Conservation (phyloP, 1,140 invertebrate genomes). For the Globodera ellingtonae region DNA sequence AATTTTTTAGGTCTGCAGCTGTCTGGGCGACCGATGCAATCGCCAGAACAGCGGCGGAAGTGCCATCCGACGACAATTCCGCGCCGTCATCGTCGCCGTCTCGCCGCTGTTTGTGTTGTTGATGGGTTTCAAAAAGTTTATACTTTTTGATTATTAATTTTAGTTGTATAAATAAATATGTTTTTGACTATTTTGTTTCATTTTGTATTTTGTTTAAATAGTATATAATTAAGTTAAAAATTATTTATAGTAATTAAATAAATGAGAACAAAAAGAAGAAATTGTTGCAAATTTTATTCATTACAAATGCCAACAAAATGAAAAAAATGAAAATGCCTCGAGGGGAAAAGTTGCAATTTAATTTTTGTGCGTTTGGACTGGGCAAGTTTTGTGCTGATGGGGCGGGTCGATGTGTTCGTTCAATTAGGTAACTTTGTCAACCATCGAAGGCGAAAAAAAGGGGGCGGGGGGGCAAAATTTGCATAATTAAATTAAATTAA, state of each 20-base stretch:
- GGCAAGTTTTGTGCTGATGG: too few species aligned
- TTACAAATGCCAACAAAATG: too few species aligned
- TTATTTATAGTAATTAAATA: not conserved
- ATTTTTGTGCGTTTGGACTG: too few species aligned
- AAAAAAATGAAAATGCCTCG: not conserved
- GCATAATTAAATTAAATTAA: too few species aligned
- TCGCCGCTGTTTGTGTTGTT: not conserved
- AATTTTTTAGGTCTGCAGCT: slow-evolving; percentile 30
- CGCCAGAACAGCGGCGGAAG: not conserved
- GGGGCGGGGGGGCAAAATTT: too few species aligned
- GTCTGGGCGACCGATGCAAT: slow-evolving; percentile 30
- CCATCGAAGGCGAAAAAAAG: too few species aligned
- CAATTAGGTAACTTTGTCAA: too few species aligned
- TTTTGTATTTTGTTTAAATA: too few species aligned
- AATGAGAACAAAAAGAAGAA: not conserved
- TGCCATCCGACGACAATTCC: not conserved
- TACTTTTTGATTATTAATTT: not conserved
- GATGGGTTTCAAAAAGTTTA: not conserved
- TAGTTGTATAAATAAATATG: too few species aligned
- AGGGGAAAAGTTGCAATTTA: not conserved
- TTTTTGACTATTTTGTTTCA: too few species aligned
- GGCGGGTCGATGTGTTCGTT: too few species aligned
- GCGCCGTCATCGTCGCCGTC: not conserved
- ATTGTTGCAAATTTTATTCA: not conserved
- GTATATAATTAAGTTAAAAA: not conserved